A percentile compares a stretch with the other conserved stretches of the same genome.
Conservation (phyloP, 2,888 invertebrate species). For the Pandemis cinnamomeana region DNA sequence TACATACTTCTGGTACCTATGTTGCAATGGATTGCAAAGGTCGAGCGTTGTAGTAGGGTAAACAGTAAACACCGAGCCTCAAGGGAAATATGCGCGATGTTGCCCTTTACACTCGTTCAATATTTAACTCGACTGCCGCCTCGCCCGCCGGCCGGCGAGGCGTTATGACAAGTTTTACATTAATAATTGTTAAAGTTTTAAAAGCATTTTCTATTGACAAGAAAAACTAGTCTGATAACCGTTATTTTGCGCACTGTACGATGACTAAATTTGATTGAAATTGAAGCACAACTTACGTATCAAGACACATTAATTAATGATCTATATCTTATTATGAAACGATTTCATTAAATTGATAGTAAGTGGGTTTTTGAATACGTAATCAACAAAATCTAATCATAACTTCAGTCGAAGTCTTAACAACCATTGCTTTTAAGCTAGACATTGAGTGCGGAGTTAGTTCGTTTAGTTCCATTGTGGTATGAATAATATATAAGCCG, state of each 20-base stretch:
- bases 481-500: constrained; percentile 69
- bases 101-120: constrained; percentile 83
- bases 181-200: constrained; percentile 11
- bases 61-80: constrained; percentile 56
- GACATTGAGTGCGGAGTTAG: constrained; percentile 21
- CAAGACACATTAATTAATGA: neutral
- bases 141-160: neutral
- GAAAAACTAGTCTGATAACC: neutral
- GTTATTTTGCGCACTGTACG: neutral
- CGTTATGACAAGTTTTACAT: constrained; percentile 15
- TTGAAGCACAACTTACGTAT: neutral
- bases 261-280: neutral
- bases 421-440: neutral
- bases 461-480: constrained; percentile 54
- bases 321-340: neutral
- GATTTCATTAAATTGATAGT: neutral
- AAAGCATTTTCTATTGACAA: neutral
- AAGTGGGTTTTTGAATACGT: neutral
- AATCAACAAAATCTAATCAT: neutral
- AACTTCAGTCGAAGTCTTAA: neutral
- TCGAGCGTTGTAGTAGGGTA: constrained; percentile 52
- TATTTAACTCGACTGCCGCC: constrained; percentile 68
- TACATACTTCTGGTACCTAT: neutral
- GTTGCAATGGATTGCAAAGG: constrained; percentile 1
- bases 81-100: constrained; percentile 76